Evolutionary conservation across 1,140 invertebrate genomes (phyloP), one percentile per base, ranked within the genome.

Genomic region (Drosophila pachea): DNA sequence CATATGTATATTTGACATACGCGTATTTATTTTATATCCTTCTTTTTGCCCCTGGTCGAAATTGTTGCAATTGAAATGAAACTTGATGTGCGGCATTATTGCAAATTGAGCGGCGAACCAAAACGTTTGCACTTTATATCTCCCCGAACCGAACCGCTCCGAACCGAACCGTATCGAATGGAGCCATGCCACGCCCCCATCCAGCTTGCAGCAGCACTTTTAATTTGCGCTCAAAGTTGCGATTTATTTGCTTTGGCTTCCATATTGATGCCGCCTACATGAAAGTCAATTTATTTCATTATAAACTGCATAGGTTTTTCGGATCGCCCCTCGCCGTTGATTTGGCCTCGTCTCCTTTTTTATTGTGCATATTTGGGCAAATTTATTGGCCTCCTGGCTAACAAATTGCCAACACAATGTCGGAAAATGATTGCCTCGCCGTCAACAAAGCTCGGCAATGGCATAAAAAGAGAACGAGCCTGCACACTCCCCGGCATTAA

Each of bases 221-320:
- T 75, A 83, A 84, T 83, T 83, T 83, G 68, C 14, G 45, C 59
- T 38, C 48, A 82, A 82, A 73, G 58, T 67, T 75, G 60, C 58
- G 54, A 76, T 83, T 83, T 78, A 83, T 83, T 78, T 78, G 63
- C 61, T 43, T 65, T 43, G 42, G 62, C 49, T 54, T 32, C 55
- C 63, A 72, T 72, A 72, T 72, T 62, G 68, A 66, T 64, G 43
- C 52, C 68, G 74, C 61, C 73, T 68, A 70, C 79, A 84, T 73
- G 68, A 68, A 83, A 84, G 79, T 76, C 79, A 75, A 83, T 83
- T 84, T 84, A 83, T 84, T 83, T 84, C 79, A 79, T 84, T 84
- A 83, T 78, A 66, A 70, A 78, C 72, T 68, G 74, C 75, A 78
- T 77, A 77, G 78, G 72, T 78, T 74, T 67, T 67, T 14, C 43